phyloP scores from a whole-genome alignment of 2,113 vertebrate genomes.

The Morone saxatilis region DNA sequence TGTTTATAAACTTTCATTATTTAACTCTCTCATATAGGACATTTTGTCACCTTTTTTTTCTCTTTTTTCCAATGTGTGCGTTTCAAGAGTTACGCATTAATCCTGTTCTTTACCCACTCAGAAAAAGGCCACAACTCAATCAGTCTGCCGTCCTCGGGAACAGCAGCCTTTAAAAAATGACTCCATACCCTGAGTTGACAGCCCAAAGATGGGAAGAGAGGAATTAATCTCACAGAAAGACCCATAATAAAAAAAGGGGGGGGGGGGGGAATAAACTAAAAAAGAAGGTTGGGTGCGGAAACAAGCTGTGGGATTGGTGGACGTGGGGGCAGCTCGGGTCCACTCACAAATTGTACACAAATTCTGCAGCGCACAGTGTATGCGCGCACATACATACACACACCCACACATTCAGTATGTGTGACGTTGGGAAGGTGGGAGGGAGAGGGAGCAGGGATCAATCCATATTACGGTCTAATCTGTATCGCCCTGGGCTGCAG shows the following conservation, averaged over 20 bases:
- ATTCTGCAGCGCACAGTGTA: slow-evolving; percentile 33
- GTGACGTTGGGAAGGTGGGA: slow-evolving; percentile 38
- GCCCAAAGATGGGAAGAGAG: slow-evolving; percentile 66
- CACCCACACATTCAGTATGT: slow-evolving; percentile 32
- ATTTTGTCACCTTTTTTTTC: slow-evolving; percentile 40
- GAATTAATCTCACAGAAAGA: slow-evolving; percentile 83
- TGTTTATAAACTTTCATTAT: slow-evolving; percentile 74
- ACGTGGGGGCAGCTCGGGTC: slow-evolving; percentile 19
- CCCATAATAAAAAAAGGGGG: slow-evolving; percentile 53
- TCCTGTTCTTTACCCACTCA: slow-evolving; percentile 84
- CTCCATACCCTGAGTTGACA: slow-evolving; percentile 75
- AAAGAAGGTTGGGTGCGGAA: slow-evolving; percentile 31
- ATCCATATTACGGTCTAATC: slow-evolving; percentile 67
- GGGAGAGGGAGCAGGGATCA: slow-evolving; percentile 59
- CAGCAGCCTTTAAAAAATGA: slow-evolving; percentile 79
- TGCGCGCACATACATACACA: not conserved
- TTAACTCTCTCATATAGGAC: slow-evolving; percentile 54
- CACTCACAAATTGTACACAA: slow-evolving; percentile 70
- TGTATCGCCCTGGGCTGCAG: slow-evolving; percentile 41
- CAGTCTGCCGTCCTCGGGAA: slow-evolving; percentile 78
- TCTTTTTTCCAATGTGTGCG: slow-evolving; percentile 42
- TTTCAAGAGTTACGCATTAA: slow-evolving; percentile 78
- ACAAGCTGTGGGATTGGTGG: slow-evolving; percentile 45
- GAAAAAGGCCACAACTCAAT: slow-evolving; percentile 85
- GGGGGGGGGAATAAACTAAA: slow-evolving; percentile 8